Evolutionary conservation across 2,888 invertebrate genomes (phyloP), one percentile per base, ranked within the genome.

Genomic region (Stenchaetothrips biformis): DNA sequence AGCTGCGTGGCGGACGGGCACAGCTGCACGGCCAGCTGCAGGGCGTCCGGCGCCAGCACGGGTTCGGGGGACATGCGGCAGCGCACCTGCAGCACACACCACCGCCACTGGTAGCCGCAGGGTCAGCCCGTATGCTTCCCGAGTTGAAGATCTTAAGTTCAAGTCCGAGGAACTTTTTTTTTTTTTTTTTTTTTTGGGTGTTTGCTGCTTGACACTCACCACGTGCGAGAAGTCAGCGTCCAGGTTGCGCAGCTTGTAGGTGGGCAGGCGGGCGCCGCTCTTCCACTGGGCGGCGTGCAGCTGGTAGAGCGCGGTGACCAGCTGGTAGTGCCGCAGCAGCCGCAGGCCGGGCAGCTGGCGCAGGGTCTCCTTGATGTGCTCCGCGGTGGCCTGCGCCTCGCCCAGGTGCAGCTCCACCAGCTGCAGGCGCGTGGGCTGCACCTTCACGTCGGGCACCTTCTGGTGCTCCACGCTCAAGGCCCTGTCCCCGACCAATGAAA

Each of bases 211-310:
- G n/a, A 47, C 77, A 81, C 84, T 79, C 81, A 85, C 85, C 80
- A 85, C 85, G 81, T 85, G 85, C 37, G 85, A 85, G 81, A 85
- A 85, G 82, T 85, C 85, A 11, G 83, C 84, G 79, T 85, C 85
- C 21, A 85, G 82, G 80, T 85, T 85, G 7, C 81, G 82, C 21
- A 85, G 83, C 77, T 83, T 82, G 82, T 85, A 85, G 0, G 37
- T 82, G 0, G 83, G 84, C 77, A 84, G 80, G 13, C 48, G n/a
- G 8, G 83, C 81, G 1, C 82, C 81, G 27, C 77, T 77, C 25
- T 83, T 83, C 85, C 84, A 85, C 18, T 82, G 81, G 8, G 82
- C 81, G 9, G 80, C 81, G 81, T 85, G 84, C 74, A 84, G 80
- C 13, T 81, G 78, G 82, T 84, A 84, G 11, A 85, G 83, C 1